Percentiles rank a stretch among this genome's conserved stretches.
Evolutionary conservation across 2,113 vertebrate species (phyloP).

Genomic region (Urocolius indicus): DNA sequence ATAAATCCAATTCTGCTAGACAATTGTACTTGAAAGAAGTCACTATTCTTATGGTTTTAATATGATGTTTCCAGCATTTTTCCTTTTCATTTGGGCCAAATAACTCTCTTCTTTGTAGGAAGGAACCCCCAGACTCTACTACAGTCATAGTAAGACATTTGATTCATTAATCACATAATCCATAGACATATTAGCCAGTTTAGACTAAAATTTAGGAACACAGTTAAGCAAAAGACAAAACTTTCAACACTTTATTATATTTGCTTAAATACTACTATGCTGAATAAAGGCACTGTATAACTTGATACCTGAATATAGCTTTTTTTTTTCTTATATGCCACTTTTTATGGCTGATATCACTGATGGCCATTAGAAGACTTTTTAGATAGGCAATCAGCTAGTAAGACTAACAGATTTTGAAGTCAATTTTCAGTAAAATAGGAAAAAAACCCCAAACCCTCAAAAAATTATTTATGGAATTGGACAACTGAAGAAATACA

Average conservation of each 20-base stretch:
- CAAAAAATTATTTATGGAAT: not conserved
- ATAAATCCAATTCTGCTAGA: not conserved
- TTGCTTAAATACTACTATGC: not conserved
- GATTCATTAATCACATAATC: not conserved
- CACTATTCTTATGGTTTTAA: not conserved
- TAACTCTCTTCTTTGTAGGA: not conserved
- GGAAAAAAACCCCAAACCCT: rapidly evolving
- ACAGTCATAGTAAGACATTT: not conserved
- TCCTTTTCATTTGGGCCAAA: not conserved
- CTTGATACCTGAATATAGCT: not conserved
- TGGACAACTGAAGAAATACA: not conserved
- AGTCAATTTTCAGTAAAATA: not conserved
- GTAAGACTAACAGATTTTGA: not conserved
- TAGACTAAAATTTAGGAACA: not conserved
- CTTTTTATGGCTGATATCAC: not conserved
- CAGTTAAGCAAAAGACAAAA: not conserved
- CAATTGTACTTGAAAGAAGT: not conserved
- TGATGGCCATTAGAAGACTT: not conserved
- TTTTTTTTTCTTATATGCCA: not conserved
- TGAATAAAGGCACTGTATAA: not conserved
- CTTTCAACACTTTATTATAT: not conserved
- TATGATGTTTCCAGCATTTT: not conserved
- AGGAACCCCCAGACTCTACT: not conserved
- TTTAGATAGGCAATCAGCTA: not conserved
- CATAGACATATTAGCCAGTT: not conserved